These are phyloP conservation scores for Gymnoscopelus braueri DNA, from an alignment of 2,797 vertebrate species.

Conservation along the genomic window DNA sequence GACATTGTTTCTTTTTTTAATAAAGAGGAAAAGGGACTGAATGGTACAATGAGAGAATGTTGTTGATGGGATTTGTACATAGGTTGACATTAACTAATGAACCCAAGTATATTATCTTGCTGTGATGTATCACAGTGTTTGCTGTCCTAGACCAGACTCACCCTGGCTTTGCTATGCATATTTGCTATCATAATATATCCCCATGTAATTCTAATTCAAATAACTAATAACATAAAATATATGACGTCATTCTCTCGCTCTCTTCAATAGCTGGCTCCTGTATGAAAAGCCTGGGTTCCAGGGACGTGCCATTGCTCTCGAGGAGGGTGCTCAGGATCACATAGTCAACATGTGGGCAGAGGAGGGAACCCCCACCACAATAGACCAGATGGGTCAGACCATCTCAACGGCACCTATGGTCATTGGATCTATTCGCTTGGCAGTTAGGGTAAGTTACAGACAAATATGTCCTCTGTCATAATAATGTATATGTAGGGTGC, in stretches of 20 bases:
- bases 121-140: not conserved
- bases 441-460: constrained; percentile 86
- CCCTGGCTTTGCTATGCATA: not conserved
- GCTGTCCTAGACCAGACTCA: not conserved
- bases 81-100: not conserved
- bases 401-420: constrained; percentile 78
- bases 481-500: no score
- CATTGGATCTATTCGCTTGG: constrained; percentile 91
- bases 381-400: constrained; percentile 63
- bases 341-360: constrained; percentile 88
- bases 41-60: not conserved
- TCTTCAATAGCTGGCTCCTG: constrained; percentile 89
- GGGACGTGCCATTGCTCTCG: constrained; percentile 88
- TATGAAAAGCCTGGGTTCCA: constrained; percentile 95
- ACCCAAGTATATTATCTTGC: not conserved
- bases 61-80: no score
- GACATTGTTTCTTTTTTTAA: not conserved
- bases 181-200: not conserved
- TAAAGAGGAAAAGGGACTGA: not conserved
- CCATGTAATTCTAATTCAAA: not conserved
- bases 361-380: constrained; percentile 66
- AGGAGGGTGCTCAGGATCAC: constrained; percentile 89
- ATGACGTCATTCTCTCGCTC: constrained; percentile 11
- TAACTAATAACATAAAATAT: not conserved
- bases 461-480: not conserved